A percentile compares a stretch with the other conserved stretches of the same genome.
These are phyloP conservation scores for Pionites leucogaster DNA, from an alignment of 2,113 vertebrate species.

Conservation along the genomic window DNA sequence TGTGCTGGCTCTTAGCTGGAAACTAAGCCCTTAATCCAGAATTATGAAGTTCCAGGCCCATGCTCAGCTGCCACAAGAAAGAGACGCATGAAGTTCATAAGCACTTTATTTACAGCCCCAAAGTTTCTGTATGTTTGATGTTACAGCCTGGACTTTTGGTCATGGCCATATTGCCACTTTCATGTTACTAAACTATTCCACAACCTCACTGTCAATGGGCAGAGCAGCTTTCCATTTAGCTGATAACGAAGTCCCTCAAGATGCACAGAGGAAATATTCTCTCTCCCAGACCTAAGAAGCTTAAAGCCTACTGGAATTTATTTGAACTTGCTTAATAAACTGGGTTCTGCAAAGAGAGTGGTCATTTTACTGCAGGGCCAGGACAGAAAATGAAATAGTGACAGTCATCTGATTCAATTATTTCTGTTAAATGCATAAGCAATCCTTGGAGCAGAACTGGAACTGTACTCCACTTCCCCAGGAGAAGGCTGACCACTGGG, in stretches of 20 bases:
- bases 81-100: neutral
- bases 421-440: neutral
- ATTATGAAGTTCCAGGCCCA: neutral
- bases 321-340: constrained; percentile 24
- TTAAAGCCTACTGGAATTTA: constrained; percentile 27
- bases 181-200: neutral
- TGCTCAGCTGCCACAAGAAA: neutral
- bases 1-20: neutral
- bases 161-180: neutral
- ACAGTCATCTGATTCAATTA: neutral
- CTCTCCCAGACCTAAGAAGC: neutral
- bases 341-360: neutral
- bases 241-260: neutral
- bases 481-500: neutral
- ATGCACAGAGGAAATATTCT: neutral
- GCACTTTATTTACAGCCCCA: neutral
- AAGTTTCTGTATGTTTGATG: neutral
- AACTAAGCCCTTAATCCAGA: neutral
- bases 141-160: neutral
- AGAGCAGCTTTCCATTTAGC: neutral
- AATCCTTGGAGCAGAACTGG: neutral
- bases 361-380: neutral
- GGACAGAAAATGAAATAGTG: neutral
- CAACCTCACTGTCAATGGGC: neutral
- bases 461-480: neutral